Base-by-base conservation (phyloP, 2,797 vertebrate genomes). In the Hydrocynus forskahlii region DNA sequence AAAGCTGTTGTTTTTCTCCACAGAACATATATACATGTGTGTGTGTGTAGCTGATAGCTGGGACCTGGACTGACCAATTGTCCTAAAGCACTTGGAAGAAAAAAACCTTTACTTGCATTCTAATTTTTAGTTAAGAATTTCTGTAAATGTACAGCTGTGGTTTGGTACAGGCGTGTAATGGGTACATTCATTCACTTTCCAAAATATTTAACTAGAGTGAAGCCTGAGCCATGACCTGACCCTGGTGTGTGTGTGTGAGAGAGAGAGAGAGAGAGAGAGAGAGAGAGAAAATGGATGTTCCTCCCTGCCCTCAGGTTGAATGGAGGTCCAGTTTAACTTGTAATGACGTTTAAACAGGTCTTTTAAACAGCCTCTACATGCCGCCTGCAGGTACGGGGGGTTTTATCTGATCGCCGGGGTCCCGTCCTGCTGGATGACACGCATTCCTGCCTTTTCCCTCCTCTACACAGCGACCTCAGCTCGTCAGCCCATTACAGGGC, bases 261-360 rank as follows among this genome's bases (percentile, higher is more conserved):
- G n/a, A n/a, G n/a, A n/a, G n/a, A n/a, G n/a, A n/a, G n/a, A n/a
- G n/a, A n/a, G n/a, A n/a, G n/a, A n/a, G n/a, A n/a, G n/a, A n/a
- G n/a, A 29, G 12, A 62, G 23, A 29, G 23, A 40, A 25, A 50
- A 80, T 16, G 40, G 40, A 72, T 48, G 80, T 50, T 85, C 45
- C 83, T 90, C 89, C 87, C 85, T 69, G 78, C 89, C 92, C 92
- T 76, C 81, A 91, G 94, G 94, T 91, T 89, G 92, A 87, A 76
- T 90, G 87, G 75, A 5, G 91, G 92, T 94, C 94, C 92, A 91
- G 92, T 94, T 95, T 92, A 94, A 93, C 93, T 92, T 93, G 92
- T 94, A 94, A 95, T 94, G 95, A 95, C 94, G 93, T 95, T 92
- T 92, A 91, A 76, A 76, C 74, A 86, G 76, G 57, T 90, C 93